These are phyloP conservation scores for Nymphalis urticae DNA, from an alignment of 2,888 invertebrate species.

Conservation along the genomic window DNA sequence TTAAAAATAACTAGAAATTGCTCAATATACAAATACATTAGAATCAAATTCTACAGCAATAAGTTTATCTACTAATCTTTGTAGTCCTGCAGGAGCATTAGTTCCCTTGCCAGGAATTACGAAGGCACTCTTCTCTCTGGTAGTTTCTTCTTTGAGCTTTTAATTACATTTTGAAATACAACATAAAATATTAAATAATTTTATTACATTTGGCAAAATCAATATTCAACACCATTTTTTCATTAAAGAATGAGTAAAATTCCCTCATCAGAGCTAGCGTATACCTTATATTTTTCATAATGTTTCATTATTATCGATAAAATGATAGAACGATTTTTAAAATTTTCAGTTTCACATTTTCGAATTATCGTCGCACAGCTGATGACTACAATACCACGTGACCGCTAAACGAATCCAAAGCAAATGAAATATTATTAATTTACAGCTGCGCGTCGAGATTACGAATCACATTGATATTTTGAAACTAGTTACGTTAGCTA, in stretches of 20 bases:
- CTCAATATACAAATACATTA: too few relatives aligned
- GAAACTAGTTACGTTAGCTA: too few relatives aligned
- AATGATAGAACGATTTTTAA: slow-evolving; percentile 81
- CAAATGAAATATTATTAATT: slow-evolving; percentile 1
- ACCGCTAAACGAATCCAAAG: slow-evolving; percentile 18
- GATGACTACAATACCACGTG: background rate
- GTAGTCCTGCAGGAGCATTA: too few relatives aligned
- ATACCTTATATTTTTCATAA: slow-evolving; percentile 86
- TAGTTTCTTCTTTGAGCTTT: slow-evolving; percentile 93
- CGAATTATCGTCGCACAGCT: slow-evolving; percentile 12
- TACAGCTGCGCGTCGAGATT: slow-evolving; percentile 29
- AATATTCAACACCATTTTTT: slow-evolving; percentile 82
- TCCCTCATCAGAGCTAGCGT: slow-evolving; percentile 86
- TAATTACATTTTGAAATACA: slow-evolving; percentile 92
- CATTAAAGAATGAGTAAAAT: slow-evolving; percentile 83
- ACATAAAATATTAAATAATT: slow-evolving; percentile 91
- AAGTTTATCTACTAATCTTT: too few relatives aligned
- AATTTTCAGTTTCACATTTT: slow-evolving; percentile 26
- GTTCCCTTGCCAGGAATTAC: too few relatives aligned
- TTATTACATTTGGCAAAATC: slow-evolving; percentile 89
- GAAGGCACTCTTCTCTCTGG: too few relatives aligned
- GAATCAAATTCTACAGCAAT: too few relatives aligned
- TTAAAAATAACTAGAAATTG: too few relatives aligned
- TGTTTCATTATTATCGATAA: slow-evolving; percentile 80
- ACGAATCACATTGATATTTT: slow-evolving; percentile 55